Evolutionary conservation across 2,113 vertebrate genomes (phyloP), one percentile per base, ranked within the genome.

Genomic region (Dipodomys spectabilis): DNA sequence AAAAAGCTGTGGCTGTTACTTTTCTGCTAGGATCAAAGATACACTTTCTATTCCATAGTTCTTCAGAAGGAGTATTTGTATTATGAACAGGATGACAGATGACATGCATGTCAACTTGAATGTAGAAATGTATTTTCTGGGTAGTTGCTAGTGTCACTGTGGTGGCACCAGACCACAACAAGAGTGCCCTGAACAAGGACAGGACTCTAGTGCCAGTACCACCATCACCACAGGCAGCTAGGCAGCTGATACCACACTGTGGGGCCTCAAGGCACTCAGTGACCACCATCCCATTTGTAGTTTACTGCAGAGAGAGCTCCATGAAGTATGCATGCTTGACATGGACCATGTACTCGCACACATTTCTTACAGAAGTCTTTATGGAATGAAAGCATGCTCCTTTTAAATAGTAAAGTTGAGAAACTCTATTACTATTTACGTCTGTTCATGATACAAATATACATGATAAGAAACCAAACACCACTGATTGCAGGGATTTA

Each of bases 81-180:
- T 85, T 90, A 73, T 72, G n/a, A 93, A 71, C 27, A 84, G 11
- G 25, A 84, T 72, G 25, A 84, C 13, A 39, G n/a, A 67, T 65
- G 39, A 79, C 12, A 11, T 49, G 2, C 19, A 77, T 45, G 49
- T 49, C 49, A 49, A 49, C 8, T 73, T 73, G 35, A 49, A 60
- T 28, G 18, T 32, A 91, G 39, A 82, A 74, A 53, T 15, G n/a
- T 45, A 72, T 62, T 79, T 64, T 67, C 6, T 71, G 28, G 15
- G 15, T 68, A 27, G 73, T 44, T 67, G 44, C 30, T 49, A 84
- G 83, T 77, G 45, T 60, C 32, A 57, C 25, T 62, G 16, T 20
- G n/a, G 45, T 68, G 32, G 83, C 67, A 81, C 35, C 49, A 77
- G n/a, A 67, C 73, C 28, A 49, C 15, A 65, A 15, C 60, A 83